Base-by-base conservation (phyloP, 2,888 invertebrate species). In the Criorhina ranunculi region DNA sequence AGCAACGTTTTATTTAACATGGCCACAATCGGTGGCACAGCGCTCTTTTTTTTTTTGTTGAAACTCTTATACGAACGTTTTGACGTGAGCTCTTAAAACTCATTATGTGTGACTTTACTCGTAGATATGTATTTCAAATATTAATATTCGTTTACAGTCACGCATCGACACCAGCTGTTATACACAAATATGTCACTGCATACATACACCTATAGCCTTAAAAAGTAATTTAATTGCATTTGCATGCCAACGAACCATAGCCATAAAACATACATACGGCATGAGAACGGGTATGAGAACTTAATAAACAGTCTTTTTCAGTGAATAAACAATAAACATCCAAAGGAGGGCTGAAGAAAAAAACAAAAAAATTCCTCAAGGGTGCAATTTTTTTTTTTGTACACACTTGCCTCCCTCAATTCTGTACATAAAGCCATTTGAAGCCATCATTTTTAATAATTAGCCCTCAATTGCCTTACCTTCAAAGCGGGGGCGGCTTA, bases 401-500 rank as follows among this genome's bases (percentile, higher is more conserved):
- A 44, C 15, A 33, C 12, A 33, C 44, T 46, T 15, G 1, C 12
- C 33, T 46, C 59, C 33, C 33, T 24, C 37, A 24, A 17, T 40
- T 17, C 24, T 12, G 49, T 44, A 75, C 49, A 31, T 37, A 29
- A 53, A 49, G 67, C 40, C 55, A 64, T 64, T 76, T 69, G 76
- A 35, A 49, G 40, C 60, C 64, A 57, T 42, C 19, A 69, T 76
- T 81, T 81, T 76, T 81, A 69, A 81, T 81, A 81, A 81, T 81
- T 69, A 76, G 51, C 37, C 55, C 57, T 40, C 42, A 70, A 81
- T 64, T 81, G 59, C 57, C 44, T 66, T 76, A 64, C 55, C 69
- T 49, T 55, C 12, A 3, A 15, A 8, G 37, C 19, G 33, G 11
- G 49, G 60, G 33, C 29, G 53, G 37, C 44, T 75, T 60, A 60